Percentiles rank a stretch among this genome's conserved stretches.
These are phyloP conservation scores for Larimichthys crocea DNA, from an alignment of 2,113 vertebrate species.

Conservation along the genomic window DNA sequence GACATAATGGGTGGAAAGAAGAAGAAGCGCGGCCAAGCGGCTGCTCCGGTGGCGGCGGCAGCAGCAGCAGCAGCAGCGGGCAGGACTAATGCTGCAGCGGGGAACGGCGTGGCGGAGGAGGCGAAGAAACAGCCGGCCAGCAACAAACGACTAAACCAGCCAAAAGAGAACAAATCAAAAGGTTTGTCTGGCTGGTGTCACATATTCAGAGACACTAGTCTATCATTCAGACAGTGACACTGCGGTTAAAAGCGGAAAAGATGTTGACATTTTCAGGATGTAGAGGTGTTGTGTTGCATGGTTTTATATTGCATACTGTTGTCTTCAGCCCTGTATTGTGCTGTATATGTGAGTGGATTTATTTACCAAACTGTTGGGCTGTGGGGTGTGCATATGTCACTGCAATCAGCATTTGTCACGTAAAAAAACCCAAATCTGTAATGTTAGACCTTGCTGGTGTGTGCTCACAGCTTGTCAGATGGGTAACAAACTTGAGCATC, in stretches of 20 bases:
- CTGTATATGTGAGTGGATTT: neutral
- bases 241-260: neutral
- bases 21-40: slow-evolving; percentile 85
- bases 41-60: slow-evolving; percentile 47
- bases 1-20: slow-evolving; percentile 92
- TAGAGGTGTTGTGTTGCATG: neutral
- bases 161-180: slow-evolving; percentile 82
- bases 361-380: neutral
- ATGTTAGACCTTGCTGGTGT: too few species aligned
- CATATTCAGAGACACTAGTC: too few species aligned
- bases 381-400: too few species aligned
- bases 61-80: slow-evolving; percentile 47
- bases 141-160: slow-evolving; percentile 68
- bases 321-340: neutral
- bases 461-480: neutral
- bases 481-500: neutral
- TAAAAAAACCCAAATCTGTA: neutral
- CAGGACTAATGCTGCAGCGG: slow-evolving; percentile 68
- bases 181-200: slow-evolving; percentile 47
- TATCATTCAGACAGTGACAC: neutral
- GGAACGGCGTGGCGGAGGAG: slow-evolving; percentile 77
- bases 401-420: neutral
- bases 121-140: slow-evolving; percentile 72
- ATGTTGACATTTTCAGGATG: neutral
- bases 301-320: neutral